Percentiles rank a stretch among this genome's conserved stretches.
Conservation (phyloP, 2,797 vertebrate genomes). For the Alca torda region DNA sequence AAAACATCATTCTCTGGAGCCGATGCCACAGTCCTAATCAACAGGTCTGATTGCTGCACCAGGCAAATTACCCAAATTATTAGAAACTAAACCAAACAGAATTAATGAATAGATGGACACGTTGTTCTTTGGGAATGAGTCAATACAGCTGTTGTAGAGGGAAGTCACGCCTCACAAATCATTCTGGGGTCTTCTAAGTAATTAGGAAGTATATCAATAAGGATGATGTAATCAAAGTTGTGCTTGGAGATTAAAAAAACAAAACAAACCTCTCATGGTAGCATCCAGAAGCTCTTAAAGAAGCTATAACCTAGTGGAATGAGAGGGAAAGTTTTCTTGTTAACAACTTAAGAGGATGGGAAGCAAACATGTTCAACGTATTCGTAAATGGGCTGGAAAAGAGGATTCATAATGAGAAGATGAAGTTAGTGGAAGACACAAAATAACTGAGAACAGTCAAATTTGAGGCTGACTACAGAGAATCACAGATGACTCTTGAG, state of each 20-base stretch:
- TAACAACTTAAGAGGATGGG: neutral
- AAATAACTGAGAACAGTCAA: neutral
- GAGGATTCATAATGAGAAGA: neutral
- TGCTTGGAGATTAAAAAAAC: neutral
- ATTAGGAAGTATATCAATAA: slow-evolving; percentile 8
- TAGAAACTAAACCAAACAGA: neutral
- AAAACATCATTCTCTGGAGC: neutral
- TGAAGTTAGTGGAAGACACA: neutral
- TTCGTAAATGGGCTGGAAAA: neutral
- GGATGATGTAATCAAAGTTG: neutral
- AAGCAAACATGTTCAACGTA: neutral
- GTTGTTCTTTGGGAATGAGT: neutral
- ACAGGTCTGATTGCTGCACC: neutral
- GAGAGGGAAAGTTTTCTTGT: neutral
- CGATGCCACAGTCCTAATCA: neutral
- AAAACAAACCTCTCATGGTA: neutral
- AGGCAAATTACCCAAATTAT: neutral
- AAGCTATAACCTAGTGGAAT: neutral
- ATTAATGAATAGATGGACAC: neutral
- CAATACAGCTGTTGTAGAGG: neutral
- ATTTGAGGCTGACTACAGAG: neutral
- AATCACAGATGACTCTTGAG: neutral
- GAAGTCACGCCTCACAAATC: neutral
- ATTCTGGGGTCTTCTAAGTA: neutral
- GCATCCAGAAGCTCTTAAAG: neutral